Conservation (phyloP, 2,113 vertebrate genomes). For the Bos javanicus region DNA sequence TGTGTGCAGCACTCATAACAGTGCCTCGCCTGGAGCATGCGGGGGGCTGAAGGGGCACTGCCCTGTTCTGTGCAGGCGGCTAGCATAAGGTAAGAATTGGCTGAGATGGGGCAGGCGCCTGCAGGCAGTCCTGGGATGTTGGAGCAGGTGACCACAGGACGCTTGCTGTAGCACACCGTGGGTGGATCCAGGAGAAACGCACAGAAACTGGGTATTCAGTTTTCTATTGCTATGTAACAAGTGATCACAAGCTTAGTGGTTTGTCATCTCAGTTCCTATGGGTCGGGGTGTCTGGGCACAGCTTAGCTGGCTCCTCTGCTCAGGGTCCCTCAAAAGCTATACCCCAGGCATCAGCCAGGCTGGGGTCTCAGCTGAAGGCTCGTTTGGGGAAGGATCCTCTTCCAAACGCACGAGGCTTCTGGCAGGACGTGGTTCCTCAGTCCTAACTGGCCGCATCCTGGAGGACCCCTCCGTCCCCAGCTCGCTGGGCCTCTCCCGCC, state of each 20-base stretch:
- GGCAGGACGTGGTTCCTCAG: background rate
- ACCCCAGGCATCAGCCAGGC: background rate
- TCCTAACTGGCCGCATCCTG: background rate
- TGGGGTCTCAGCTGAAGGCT: background rate
- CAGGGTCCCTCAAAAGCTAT: background rate
- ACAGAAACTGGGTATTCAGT: background rate
- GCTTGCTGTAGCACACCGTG: rapidly evolving
- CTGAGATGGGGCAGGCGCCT: background rate
- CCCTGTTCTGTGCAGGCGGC: background rate
- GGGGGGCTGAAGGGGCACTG: rapidly evolving
- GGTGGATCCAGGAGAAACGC: background rate
- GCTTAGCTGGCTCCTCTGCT: background rate
- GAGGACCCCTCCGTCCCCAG: background rate
- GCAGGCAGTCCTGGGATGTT: background rate
- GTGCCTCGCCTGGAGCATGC: rapidly evolving
- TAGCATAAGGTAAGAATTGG: background rate
- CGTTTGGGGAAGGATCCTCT: background rate
- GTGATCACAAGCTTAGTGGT: background rate
- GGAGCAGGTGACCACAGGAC: background rate
- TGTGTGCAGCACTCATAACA: too few species aligned
- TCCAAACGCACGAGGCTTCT: rapidly evolving
- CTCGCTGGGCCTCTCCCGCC: background rate
- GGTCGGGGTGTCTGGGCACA: background rate
- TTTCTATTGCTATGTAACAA: background rate
- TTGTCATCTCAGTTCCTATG: background rate